Evolutionary conservation across 2,797 vertebrate genomes (phyloP), one percentile per base, ranked within the genome.

Genomic region (Lagodon rhomboides): DNA sequence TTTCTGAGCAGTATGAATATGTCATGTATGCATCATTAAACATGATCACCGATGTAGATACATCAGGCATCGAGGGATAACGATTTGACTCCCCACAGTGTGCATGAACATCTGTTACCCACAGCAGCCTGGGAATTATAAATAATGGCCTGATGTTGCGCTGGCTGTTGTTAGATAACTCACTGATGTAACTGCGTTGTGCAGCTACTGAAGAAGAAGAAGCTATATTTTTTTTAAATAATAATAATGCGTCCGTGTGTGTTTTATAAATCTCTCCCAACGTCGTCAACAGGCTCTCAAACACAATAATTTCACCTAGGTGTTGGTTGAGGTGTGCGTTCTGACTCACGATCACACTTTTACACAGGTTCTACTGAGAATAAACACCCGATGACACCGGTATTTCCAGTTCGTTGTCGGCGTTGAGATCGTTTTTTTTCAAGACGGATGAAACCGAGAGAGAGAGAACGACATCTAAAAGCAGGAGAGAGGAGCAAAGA

Each of bases 101-200:
- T 34, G 69, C 17, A 60, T 18, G 46, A 82, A 85, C 81, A 91
- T 90, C 84, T 89, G 87, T 81, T 85, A 38, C 46, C 69, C 68
- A 20, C 68, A 47, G 77, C 55, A 70, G 75, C 27, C 53, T 49
- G 79, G 66, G 72, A 81, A 63, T 73, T 55, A 68, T 16, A 68
- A 67, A 79, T 75, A 83, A 83, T 56, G 59, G 44, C 61, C 79
- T 87, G 79, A 87, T 85, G 82, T 83, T 83, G 12, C 3, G n/a
- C 46, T 71, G 38, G 34, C 77, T 73, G 75, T 20, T 65, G 77
- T 83, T 73, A 67, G 68, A 71, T 77, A 49, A 86, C 70, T 77
- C 61, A 70, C 75, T 68, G 60, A 77, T 82, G 47, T 68, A 62
- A 68, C 47, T 15, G 41, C 47, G 73, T 58, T 62, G 41, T 78